Evolutionary conservation across 2,797 vertebrate genomes (phyloP).

Genomic region (Cossypha caffra): DNA sequence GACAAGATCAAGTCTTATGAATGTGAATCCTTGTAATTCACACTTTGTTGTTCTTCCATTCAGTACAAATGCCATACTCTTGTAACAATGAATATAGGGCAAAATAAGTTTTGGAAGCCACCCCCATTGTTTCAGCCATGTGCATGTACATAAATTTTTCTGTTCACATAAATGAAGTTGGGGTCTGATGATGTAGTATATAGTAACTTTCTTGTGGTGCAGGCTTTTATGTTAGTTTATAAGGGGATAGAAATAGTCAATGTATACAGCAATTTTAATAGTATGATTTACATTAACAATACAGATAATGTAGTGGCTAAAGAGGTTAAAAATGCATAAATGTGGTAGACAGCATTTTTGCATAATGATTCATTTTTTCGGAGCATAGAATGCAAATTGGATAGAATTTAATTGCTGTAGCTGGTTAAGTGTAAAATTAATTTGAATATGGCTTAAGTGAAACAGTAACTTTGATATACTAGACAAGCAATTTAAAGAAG

Average conservation of each 20-base stretch:
- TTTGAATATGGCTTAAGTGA: not conserved
- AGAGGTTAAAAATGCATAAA: not conserved
- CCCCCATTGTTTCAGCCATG: not conserved
- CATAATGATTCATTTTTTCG: not conserved
- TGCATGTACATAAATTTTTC: not conserved
- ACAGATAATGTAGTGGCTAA: not conserved
- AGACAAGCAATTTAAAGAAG: not conserved
- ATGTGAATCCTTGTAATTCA: not conserved
- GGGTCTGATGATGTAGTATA: not conserved
- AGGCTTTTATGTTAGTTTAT: not conserved
- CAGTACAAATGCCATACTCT: not conserved
- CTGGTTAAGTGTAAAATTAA: constrained; percentile 8
- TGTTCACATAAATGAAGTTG: not conserved
- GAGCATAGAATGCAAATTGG: not conserved
- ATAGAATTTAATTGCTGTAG: not conserved
- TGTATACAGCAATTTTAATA: not conserved
- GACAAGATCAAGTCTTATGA: not conserved
- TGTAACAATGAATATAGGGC: not conserved
- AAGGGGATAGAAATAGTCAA: not conserved
- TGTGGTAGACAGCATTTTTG: not conserved
- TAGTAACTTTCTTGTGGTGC: not conserved
- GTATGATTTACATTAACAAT: not conserved
- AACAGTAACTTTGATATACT: not conserved
- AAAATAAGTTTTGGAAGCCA: not conserved
- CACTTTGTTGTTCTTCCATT: not conserved